Evolutionary conservation across 2,888 invertebrate genomes (phyloP), one percentile per base, ranked within the genome.

Genomic region (Lithophane leautieri): DNA sequence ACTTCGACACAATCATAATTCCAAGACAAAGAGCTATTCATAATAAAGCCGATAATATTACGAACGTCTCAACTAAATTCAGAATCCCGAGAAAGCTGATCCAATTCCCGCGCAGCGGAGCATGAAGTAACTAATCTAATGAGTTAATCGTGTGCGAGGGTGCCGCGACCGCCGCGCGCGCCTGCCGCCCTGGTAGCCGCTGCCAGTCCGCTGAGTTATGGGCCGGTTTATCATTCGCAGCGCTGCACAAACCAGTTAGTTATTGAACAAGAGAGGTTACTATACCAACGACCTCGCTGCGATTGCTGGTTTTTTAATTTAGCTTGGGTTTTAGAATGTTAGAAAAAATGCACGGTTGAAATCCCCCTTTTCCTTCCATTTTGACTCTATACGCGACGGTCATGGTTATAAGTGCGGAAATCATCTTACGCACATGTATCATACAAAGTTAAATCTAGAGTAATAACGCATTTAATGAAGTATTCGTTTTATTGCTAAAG

Each of bases 41-140:
- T 81, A 81, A 60, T 66, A 75, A 14, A 70, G 16, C 34, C 9
- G 76, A 52, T 67, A 74, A 54, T 76, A 84, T 84, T 65, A 82
- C 42, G 61, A 77, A 63, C 56, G 58, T 76, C 76, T 84, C 76
- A 81, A 82, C 85, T 84, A 73, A 85, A 85, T 85, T 82, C 69
- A 69, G 85, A 82, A 84, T 76, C 52, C 54, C 40, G 52, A 69
- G 85, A 76, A 84, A 73, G 61, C 85, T 77, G 82, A 85, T 81
- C 85, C 82, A 81, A 85, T 83, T 85, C 85, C 65, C 50, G 75
- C 42, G 68, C 83, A 82, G 65, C 60, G 70, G 73, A 83, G 82
- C 83, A 70, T 82, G 82, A 85, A 78, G 85, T 82, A 82, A 83
- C 83, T 83, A 83, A 83, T 83, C 82, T 82, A 84, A 84, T 78